phyloP scores from a whole-genome alignment of 2,113 vertebrate genomes.

The Poecile atricapillus region DNA sequence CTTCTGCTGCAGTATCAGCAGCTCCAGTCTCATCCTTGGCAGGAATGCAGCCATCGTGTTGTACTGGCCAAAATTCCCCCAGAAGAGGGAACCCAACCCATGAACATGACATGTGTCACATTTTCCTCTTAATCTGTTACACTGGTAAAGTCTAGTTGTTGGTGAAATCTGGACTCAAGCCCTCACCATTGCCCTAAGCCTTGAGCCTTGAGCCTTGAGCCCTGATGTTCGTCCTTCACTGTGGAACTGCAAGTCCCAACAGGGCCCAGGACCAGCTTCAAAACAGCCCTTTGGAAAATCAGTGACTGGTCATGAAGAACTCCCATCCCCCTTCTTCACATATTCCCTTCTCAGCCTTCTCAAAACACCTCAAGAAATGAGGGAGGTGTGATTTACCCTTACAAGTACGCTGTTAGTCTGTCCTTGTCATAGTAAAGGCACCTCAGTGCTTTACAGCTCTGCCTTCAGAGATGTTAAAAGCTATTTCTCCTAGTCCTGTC shows the following conservation, averaged over 20 bases:
- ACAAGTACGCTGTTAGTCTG: background rate
- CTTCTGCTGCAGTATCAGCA: background rate
- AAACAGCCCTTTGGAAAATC: background rate
- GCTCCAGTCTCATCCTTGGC: background rate
- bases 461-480: constrained; percentile 11
- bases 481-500: background rate
- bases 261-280: background rate
- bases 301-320: background rate
- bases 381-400: background rate
- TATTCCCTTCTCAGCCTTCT: background rate
- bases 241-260: background rate
- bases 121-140: background rate
- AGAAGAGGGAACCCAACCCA: background rate
- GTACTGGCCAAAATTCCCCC: background rate
- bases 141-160: background rate
- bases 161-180: background rate
- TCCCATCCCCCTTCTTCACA: background rate
- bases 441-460: background rate
- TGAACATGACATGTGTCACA: background rate
- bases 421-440: constrained; percentile 4
- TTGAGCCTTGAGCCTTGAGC: background rate
- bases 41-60: background rate
- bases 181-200: background rate
- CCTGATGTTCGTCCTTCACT: background rate
- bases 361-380: background rate